phyloP scores from a whole-genome alignment of 2,888 invertebrate genomes.

The Drosophila suboccidentalis region DNA sequence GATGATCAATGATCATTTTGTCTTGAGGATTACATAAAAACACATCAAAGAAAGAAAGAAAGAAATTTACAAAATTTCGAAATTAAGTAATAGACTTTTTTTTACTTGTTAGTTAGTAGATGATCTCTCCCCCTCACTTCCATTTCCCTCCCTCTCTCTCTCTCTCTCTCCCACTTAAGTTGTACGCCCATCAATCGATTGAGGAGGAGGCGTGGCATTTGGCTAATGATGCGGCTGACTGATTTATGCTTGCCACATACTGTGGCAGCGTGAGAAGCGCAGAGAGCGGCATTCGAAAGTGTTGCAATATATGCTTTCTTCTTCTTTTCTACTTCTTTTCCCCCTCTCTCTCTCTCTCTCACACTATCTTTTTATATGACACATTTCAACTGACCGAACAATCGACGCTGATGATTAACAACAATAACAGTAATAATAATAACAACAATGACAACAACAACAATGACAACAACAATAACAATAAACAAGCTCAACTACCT shows the following conservation, averaged over 20 bases:
- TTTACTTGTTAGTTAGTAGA: slow-evolving; percentile 24
- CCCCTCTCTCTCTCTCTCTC: background rate
- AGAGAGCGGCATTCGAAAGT: slow-evolving; percentile 23
- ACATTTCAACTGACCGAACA: slow-evolving; percentile 27
- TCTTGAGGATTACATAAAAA: slow-evolving; percentile 64
- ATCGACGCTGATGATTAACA: slow-evolving; percentile 52
- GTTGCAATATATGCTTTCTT: slow-evolving; percentile 27
- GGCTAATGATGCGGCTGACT: slow-evolving; percentile 54
- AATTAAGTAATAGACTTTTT: slow-evolving; percentile 74
- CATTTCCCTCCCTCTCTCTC: background rate
- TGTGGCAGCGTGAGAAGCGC: slow-evolving; percentile 39
- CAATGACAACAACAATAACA: slow-evolving; percentile 30
- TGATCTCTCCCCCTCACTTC: background rate
- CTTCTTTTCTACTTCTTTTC: background rate
- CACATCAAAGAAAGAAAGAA: slow-evolving; percentile 35
- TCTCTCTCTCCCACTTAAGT: background rate
- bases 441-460: slow-evolving; percentile 32
- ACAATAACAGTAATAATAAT: slow-evolving; percentile 48
- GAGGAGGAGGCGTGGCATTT: slow-evolving; percentile 21
- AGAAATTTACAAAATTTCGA: slow-evolving; percentile 27
- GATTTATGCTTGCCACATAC: slow-evolving; percentile 28
- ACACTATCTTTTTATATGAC: slow-evolving; percentile 11
- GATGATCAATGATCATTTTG: no score
- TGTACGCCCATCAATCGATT: slow-evolving; percentile 3
- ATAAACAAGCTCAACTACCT: slow-evolving; percentile 17